These are phyloP conservation scores for Heterotilapia buettikoferi DNA, from an alignment of 2,113 vertebrate species.

Conservation along the genomic window DNA sequence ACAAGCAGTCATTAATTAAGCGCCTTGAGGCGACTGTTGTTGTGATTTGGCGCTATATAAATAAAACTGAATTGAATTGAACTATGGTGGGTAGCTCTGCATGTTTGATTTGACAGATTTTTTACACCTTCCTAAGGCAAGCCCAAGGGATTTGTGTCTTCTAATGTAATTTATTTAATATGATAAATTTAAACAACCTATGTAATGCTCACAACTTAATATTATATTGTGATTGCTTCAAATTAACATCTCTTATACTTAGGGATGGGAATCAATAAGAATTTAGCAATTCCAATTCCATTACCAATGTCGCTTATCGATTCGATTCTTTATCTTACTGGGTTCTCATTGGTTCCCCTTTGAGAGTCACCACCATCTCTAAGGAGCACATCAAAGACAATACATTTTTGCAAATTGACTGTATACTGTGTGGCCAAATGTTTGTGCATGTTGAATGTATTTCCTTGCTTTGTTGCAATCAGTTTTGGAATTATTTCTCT, in stretches of 20 bases:
- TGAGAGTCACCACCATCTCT: not conserved
- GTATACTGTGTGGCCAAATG: not conserved
- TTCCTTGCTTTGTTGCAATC: not conserved
- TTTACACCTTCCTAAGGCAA: not conserved
- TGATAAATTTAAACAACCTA: not conserved
- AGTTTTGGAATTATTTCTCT: not conserved
- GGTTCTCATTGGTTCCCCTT: not conserved
- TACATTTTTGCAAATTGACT: not conserved
- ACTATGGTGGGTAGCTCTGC: not conserved
- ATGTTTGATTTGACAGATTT: not conserved
- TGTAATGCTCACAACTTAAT: not conserved
- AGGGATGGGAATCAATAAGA: not conserved
- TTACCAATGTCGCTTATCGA: not conserved
- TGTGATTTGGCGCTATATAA: not conserved
- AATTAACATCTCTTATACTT: not conserved
- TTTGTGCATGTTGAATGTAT: not conserved
- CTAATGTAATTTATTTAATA: not conserved
- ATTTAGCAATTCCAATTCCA: not conserved
- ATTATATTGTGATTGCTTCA: not conserved
- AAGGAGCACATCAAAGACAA: not conserved
- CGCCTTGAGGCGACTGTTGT: not conserved
- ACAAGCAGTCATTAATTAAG: not conserved
- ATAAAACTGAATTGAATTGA: not conserved
- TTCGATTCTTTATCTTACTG: not conserved
- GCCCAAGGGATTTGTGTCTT: not conserved